These are phyloP conservation scores for Theocolax elegans DNA, from an alignment of 1,140 invertebrate species.

Conservation along the genomic window DNA sequence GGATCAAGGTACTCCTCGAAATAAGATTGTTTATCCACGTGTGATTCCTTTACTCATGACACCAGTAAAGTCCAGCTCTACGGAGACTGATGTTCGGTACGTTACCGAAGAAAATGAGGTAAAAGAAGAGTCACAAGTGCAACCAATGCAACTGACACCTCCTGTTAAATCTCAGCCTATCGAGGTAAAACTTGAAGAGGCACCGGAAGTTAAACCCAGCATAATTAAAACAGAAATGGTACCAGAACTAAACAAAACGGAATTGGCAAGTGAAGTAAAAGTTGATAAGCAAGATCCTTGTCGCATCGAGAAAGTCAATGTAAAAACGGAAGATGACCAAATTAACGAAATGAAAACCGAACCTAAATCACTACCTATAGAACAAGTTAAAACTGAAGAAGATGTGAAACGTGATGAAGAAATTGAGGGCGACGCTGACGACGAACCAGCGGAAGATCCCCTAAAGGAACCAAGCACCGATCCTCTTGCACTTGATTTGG, in stretches of 20 bases:
- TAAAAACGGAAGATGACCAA: neutral
- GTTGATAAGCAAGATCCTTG: constrained; percentile 48
- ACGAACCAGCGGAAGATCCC: constrained; percentile 51
- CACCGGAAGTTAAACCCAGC: neutral
- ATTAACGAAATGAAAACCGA: constrained; percentile 40
- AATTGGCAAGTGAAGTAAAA: constrained; percentile 8
- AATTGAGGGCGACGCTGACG: constrained; percentile 49
- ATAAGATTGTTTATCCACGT: no score
- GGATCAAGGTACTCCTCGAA: no score
- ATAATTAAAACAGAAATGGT: constrained; percentile 40
- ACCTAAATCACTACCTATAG: constrained; percentile 12
- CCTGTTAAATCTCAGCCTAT: constrained; percentile 44
- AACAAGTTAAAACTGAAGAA: constrained; percentile 19
- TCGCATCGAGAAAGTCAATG: neutral
- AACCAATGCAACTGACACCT: constrained; percentile 49
- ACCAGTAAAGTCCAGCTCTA: neutral
- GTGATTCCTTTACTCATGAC: no score
- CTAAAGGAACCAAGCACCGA: constrained; percentile 6
- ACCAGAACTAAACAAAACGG: constrained; percentile 44
- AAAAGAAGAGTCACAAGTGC: neutral
- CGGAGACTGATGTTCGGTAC: neutral
- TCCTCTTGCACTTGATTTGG: constrained; percentile 13
- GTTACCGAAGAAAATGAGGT: neutral
- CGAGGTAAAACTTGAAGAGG: constrained; percentile 20
- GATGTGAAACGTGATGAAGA: constrained; percentile 47